phyloP scores from a whole-genome alignment of 2,888 invertebrate species.

The Trichacis sp. region DNA sequence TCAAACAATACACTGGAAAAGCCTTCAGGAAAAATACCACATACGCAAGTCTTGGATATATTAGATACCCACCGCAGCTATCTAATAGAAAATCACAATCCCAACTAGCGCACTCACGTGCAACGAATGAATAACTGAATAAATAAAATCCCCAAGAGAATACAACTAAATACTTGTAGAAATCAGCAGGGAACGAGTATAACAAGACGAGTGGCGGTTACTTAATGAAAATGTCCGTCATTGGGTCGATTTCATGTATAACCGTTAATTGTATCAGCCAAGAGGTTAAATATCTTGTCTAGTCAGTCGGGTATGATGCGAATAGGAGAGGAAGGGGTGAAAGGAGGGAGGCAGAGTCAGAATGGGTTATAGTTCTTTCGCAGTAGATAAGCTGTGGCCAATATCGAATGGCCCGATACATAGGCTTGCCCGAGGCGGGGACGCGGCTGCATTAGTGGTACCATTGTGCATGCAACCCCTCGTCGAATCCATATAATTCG shows the following conservation, averaged over 20 bases:
- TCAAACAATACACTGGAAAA: too few relatives aligned
- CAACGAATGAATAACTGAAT: too few relatives aligned
- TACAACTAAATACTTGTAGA: not conserved
- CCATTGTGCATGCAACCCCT: slow-evolving; percentile 63
- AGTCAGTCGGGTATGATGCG: slow-evolving; percentile 40
- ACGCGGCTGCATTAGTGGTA: slow-evolving; percentile 62
- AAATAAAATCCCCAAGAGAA: not conserved
- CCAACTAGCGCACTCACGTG: too few relatives aligned
- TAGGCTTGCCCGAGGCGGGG: slow-evolving; percentile 55
- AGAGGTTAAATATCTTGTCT: slow-evolving; percentile 43
- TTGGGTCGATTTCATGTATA: slow-evolving; percentile 31
- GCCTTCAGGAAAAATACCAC: too few relatives aligned
- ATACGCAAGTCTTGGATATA: too few relatives aligned
- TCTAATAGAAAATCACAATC: too few relatives aligned
- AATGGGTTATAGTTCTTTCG: slow-evolving; percentile 46
- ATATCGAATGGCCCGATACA: slow-evolving; percentile 62
- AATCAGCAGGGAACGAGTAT: not conserved
- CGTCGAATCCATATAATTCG: slow-evolving; percentile 66
- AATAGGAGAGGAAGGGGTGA: slow-evolving; percentile 25
- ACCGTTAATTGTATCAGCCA: slow-evolving; percentile 43
- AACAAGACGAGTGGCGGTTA: not conserved
- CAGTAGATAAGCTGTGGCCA: slow-evolving; percentile 62
- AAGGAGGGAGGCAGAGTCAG: slow-evolving; percentile 37
- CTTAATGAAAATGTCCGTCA: slow-evolving; percentile 35
- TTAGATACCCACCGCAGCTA: too few relatives aligned